Evolutionary conservation across 2,888 invertebrate species (phyloP).

Genomic region (Smittia sp.): DNA sequence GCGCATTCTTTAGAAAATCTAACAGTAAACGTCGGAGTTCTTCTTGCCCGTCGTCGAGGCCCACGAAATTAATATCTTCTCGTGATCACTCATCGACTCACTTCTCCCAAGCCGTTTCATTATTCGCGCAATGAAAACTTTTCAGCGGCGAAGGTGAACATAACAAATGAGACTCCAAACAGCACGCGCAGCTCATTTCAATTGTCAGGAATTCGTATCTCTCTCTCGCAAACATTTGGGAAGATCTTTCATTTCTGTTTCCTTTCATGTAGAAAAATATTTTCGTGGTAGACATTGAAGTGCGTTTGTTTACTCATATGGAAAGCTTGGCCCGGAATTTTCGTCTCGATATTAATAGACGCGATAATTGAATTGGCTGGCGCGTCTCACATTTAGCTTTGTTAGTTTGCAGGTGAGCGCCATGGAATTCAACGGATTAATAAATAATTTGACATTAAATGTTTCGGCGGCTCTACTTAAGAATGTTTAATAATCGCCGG

Average conservation of each 20-base stretch:
- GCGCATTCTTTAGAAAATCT: not conserved
- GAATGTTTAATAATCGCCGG: constrained; percentile 8
- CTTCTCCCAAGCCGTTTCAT: not conserved
- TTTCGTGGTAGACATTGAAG: not conserved
- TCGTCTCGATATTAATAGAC: not conserved
- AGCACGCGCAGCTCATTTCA: constrained; percentile 12
- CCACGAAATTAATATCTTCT: constrained; percentile 23
- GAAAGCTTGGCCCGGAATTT: not conserved
- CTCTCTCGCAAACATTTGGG: not conserved
- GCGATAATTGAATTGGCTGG: constrained; percentile 8
- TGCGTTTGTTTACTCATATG: constrained; percentile 4
- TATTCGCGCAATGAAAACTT: not conserved
- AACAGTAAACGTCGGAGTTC: not conserved
- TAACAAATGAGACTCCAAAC: constrained; percentile 9
- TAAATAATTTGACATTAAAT: not conserved
- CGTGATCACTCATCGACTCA: constrained; percentile 18
- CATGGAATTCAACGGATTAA: not conserved
- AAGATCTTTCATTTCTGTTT: not conserved
- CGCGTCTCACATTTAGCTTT: not conserved
- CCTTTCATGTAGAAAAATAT: not conserved
- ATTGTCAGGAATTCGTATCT: not conserved
- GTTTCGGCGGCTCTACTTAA: not conserved
- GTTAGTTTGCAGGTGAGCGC: not conserved
- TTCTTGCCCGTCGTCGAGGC: not conserved
- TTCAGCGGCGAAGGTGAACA: not conserved